A percentile compares a stretch with the other conserved stretches of the same genome.
These are phyloP conservation scores for Gnathonemus longibarbis DNA, from an alignment of 2,113 vertebrate genomes.

Conservation along the genomic window DNA sequence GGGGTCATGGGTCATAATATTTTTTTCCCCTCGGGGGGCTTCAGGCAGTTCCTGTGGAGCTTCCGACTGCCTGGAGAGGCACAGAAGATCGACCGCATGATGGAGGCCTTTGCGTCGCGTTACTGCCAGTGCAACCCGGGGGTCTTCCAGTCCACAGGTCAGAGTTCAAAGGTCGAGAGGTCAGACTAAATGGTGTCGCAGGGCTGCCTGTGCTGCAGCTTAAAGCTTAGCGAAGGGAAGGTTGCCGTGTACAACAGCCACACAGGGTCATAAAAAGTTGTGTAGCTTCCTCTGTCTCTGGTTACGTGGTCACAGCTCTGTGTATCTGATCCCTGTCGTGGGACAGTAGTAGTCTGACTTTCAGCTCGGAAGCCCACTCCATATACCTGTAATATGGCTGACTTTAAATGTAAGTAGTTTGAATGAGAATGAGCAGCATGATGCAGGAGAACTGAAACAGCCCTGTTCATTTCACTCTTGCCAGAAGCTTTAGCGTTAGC, in stretches of 20 bases:
- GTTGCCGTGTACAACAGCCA: neutral
- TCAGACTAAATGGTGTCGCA: neutral
- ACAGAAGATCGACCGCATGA: conserved; percentile 98
- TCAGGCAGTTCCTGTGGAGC: conserved; percentile 96
- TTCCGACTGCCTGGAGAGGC: conserved; percentile 94
- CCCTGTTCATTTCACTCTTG: neutral
- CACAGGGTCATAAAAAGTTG: neutral
- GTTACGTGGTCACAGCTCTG: neutral
- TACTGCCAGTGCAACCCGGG: conserved; percentile 96
- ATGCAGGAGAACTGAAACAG: neutral
- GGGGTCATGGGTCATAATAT: neutral
- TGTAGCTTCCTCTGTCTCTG: neutral
- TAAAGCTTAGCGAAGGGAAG: neutral
- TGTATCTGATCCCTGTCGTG: neutral
- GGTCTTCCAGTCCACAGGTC: conserved; percentile 98
- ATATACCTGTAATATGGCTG: neutral
- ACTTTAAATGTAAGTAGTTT: neutral
- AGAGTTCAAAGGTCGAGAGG: conserved; percentile 24
- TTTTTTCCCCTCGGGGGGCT: neutral
- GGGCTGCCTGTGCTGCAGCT: neutral
- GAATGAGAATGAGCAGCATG: neutral
- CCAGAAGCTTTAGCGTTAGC: neutral
- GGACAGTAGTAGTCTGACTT: neutral
- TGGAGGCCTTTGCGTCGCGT: conserved; percentile 94
- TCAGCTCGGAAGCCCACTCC: neutral